Conservation (phyloP, 2,113 vertebrate genomes). For the Cinclus mexicanus region DNA sequence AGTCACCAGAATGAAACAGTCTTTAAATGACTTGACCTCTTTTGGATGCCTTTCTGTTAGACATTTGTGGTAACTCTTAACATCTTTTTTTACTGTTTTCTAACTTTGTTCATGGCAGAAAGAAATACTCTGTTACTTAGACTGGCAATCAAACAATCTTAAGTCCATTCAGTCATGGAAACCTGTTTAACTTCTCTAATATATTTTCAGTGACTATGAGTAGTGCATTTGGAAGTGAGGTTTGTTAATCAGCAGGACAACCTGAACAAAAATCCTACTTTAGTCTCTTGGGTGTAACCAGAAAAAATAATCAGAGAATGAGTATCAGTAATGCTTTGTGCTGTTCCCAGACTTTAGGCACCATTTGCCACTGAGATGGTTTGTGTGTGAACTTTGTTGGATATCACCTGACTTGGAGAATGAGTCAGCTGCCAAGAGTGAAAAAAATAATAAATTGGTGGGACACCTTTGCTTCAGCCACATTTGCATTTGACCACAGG, state of each 20-base stretch:
- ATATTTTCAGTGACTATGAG: not conserved
- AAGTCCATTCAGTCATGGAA: not conserved
- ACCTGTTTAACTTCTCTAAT: not conserved
- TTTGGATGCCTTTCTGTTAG: not conserved
- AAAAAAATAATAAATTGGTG: not conserved
- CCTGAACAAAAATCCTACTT: not conserved
- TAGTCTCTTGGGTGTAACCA: not conserved
- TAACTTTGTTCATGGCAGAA: not conserved
- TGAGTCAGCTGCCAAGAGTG: not conserved
- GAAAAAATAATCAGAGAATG: not conserved
- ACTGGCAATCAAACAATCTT: not conserved
- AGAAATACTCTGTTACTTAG: not conserved
- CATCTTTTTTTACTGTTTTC: not conserved
- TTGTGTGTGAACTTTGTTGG: not conserved
- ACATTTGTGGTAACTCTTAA: not conserved
- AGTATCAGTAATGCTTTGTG: not conserved
- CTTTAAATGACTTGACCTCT: not conserved
- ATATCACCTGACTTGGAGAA: not conserved
- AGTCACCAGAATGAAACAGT: not conserved
- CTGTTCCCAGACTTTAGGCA: not conserved
- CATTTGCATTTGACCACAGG: not conserved
- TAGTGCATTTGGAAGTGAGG: not conserved
- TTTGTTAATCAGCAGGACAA: not conserved
- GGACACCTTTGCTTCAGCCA: not conserved
- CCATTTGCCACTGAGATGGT: not conserved